These are phyloP conservation scores for Diorhabda elongata DNA, from an alignment of 1,140 invertebrate genomes.

Conservation along the genomic window DNA sequence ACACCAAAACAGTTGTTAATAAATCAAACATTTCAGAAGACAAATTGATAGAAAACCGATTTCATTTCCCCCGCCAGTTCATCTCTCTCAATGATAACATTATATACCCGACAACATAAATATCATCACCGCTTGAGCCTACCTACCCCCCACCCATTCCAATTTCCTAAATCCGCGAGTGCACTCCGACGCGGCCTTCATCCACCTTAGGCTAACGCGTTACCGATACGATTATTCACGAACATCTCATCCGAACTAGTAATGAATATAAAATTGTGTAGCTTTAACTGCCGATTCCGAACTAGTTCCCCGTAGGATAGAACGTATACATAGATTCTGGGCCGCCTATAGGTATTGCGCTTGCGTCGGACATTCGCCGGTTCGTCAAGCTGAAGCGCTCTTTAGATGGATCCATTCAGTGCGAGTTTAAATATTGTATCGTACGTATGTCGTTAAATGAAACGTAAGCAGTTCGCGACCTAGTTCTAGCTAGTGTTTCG, in stretches of 20 bases:
- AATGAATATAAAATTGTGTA: background rate
- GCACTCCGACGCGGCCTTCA: too few species aligned
- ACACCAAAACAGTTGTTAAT: too few species aligned
- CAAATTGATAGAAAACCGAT: too few species aligned
- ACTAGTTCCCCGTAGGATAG: background rate
- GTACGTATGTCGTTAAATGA: background rate
- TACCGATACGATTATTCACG: background rate
- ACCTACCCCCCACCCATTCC: too few species aligned
- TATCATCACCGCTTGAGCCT: too few species aligned
- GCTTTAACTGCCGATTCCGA: background rate
- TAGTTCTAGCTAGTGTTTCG: background rate
- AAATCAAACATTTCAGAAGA: too few species aligned
- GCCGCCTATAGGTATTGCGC: background rate
- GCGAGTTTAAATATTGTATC: background rate
- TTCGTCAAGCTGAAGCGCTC: background rate
- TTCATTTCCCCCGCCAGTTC: too few species aligned
- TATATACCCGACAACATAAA: too few species aligned
- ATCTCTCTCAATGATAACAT: too few species aligned
- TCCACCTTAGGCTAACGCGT: background rate
- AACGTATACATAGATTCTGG: background rate
- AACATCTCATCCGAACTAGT: background rate
- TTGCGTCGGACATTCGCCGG: background rate
- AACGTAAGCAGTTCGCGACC: background rate
- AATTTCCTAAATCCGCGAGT: too few species aligned
- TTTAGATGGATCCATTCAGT: constrained; percentile 2